Evolutionary conservation across 2,113 vertebrate species (phyloP).

Genomic region (Azemiops feae): DNA sequence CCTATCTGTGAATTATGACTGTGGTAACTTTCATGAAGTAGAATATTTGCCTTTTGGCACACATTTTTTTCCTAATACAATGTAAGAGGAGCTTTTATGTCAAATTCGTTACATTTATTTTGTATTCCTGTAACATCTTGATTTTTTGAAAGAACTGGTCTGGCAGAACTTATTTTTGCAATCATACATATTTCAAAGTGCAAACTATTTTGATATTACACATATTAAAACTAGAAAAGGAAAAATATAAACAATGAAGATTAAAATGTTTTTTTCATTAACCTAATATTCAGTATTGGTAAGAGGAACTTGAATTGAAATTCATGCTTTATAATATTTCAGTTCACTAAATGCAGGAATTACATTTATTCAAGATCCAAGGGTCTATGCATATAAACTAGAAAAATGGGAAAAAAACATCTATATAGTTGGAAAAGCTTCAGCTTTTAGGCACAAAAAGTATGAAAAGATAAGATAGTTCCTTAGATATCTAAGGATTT

Average conservation of each 20-base stretch:
- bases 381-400: not conserved
- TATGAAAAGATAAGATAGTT: not conserved
- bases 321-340: not conserved
- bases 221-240: not conserved
- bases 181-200: conserved; percentile 7
- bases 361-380: not conserved
- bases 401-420: not conserved
- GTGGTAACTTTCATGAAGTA: not conserved
- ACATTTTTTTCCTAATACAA: not conserved
- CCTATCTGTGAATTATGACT: not conserved
- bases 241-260: not conserved
- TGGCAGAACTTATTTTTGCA: conserved; percentile 25
- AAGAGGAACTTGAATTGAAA: not conserved
- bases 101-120: not conserved
- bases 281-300: not conserved
- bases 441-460: not conserved
- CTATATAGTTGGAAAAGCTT: not conserved
- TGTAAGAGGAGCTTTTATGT: not conserved
- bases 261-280: not conserved
- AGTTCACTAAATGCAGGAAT: not conserved
- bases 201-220: conserved; percentile 7
- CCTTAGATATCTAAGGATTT: not conserved
- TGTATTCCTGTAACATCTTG: conserved; percentile 8
- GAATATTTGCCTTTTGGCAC: not conserved
- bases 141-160: conserved; percentile 27